These are phyloP conservation scores for Musca vetustissima DNA, from an alignment of 1,140 invertebrate species.

Conservation along the genomic window DNA sequence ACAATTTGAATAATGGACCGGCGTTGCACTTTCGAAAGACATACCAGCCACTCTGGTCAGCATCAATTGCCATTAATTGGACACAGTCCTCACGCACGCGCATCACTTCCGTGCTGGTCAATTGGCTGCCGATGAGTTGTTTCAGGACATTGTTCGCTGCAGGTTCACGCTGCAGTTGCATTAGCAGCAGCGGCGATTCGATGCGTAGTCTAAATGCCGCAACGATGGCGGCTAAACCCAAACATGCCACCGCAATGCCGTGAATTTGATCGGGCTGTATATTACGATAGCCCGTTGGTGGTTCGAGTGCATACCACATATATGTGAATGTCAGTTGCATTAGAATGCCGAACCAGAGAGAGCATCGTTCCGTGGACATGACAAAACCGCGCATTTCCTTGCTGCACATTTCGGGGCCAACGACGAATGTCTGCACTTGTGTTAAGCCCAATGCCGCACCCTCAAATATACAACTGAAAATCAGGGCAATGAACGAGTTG, in stretches of 20 bases:
- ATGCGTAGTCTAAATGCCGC: slow-evolving; percentile 36
- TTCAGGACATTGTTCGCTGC: slow-evolving; percentile 44
- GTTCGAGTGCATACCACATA: slow-evolving; percentile 42
- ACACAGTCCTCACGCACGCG: slow-evolving; percentile 43
- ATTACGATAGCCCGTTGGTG: slow-evolving; percentile 31
- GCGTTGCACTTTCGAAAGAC: slow-evolving; percentile 20
- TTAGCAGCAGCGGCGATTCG: slow-evolving; percentile 44
- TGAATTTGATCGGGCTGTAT: slow-evolving; percentile 47
- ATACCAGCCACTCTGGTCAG: neutral
- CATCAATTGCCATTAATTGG: slow-evolving; percentile 37
- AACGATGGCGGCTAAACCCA: slow-evolving; percentile 40
- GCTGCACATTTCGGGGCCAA: slow-evolving; percentile 40
- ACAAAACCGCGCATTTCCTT: slow-evolving; percentile 38
- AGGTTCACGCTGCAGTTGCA: slow-evolving; percentile 39
- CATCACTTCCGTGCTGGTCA: slow-evolving; percentile 8
- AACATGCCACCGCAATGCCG: slow-evolving; percentile 35
- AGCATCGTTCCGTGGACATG: slow-evolving; percentile 40
- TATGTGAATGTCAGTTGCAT: slow-evolving; percentile 46
- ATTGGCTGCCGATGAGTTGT: slow-evolving; percentile 31
- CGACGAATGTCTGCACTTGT: slow-evolving; percentile 41
- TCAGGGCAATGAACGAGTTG: slow-evolving; percentile 27
- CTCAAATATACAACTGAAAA: slow-evolving; percentile 41
- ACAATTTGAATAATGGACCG: slow-evolving; percentile 40
- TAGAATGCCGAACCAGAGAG: slow-evolving; percentile 46
- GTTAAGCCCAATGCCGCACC: slow-evolving; percentile 45